These are phyloP conservation scores for Hirtodrosophila alboralis DNA, from an alignment of 2,888 invertebrate species.

Conservation along the genomic window DNA sequence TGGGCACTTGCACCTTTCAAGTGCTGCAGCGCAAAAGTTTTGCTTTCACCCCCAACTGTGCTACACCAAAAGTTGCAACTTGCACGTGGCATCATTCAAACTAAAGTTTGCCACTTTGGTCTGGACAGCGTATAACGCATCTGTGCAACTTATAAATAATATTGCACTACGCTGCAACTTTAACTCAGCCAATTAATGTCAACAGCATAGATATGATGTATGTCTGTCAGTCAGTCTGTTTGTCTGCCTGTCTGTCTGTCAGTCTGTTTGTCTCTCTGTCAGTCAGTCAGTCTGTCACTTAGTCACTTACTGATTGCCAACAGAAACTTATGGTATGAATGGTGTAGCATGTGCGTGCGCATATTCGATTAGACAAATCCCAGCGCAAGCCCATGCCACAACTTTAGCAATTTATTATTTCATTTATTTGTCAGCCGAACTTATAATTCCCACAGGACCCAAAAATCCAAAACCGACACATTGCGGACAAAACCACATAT, in stretches of 20 bases:
- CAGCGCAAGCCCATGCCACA: slow-evolving; percentile 39
- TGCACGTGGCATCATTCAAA: slow-evolving; percentile 32
- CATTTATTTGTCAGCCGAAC: slow-evolving; percentile 74
- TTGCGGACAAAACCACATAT: slow-evolving; percentile 52
- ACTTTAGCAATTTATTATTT: slow-evolving; percentile 75
- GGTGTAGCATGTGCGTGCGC: slow-evolving; percentile 41
- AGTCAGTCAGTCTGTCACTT: slow-evolving; percentile 10
- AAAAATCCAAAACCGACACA: slow-evolving; percentile 22
- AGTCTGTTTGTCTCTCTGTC: slow-evolving; percentile 7
- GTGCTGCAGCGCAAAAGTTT: background rate
- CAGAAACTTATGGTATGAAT: slow-evolving; percentile 11
- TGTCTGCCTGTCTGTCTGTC: slow-evolving; percentile 7
- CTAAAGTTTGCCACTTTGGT: slow-evolving; percentile 56
- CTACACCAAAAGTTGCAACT: slow-evolving; percentile 24
- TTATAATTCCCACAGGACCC: slow-evolving; percentile 52
- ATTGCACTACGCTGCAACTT: slow-evolving; percentile 30
- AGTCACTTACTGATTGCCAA: slow-evolving; percentile 6
- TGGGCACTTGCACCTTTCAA: slow-evolving; percentile 3
- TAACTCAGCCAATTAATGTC: slow-evolving; percentile 59
- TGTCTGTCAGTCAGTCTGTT: slow-evolving; percentile 14
- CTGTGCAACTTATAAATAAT: slow-evolving; percentile 30
- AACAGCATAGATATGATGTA: slow-evolving; percentile 31
- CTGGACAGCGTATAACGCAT: slow-evolving; percentile 30
- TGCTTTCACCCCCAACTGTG: background rate
- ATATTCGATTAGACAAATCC: slow-evolving; percentile 74